Base-by-base conservation (phyloP, 2,113 vertebrate species). In the Eleginops maclovinus region DNA sequence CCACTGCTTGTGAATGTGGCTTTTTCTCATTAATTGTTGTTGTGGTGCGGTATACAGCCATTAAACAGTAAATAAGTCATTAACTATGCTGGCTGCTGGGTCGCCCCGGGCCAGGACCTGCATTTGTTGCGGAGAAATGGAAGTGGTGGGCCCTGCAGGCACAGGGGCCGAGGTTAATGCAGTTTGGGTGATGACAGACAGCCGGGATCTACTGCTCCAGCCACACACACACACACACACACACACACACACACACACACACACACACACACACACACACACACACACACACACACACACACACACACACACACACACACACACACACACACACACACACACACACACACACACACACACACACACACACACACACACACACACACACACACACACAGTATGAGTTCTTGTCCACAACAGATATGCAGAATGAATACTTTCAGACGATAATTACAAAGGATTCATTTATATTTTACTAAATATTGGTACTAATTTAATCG, bases 31-130 rank as follows among this genome's bases (percentile, higher is more conserved):
- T 91, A 93, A 94, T 94, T 94, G 91, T 88, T 92, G 91, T 84
- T 88, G 84, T 91, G 90, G 87, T 91, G 91, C 83, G 79, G 85
- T 89, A 91, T 92, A 92, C 90, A 89, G 91, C 90, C 90, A 91
- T 87, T 94, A 93, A 92, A 93, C 88, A 91, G 92, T 92, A 95
- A 95, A 94, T 93, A 94, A 94, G 88, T 90, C 88, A 94, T 95
- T 94, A 94, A 91, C 89, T 91, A 93, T 86, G 81, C 87, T 84
- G 86, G 77, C 83, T 90, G 92, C 81, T 90, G 73, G 77, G 72
- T 62, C 87, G 90, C 84, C 88, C 90, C 62, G n/a, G 77, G 89
- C 92, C 88, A 87, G 86, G 91, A 89, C 90, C 92, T 92, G 88
- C 87, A 92, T 93, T 94, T 93, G 89, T 92, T 89, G 89, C 87